Evolutionary conservation across 2,888 invertebrate species (phyloP).

Genomic region (Chloromyia formosa): DNA sequence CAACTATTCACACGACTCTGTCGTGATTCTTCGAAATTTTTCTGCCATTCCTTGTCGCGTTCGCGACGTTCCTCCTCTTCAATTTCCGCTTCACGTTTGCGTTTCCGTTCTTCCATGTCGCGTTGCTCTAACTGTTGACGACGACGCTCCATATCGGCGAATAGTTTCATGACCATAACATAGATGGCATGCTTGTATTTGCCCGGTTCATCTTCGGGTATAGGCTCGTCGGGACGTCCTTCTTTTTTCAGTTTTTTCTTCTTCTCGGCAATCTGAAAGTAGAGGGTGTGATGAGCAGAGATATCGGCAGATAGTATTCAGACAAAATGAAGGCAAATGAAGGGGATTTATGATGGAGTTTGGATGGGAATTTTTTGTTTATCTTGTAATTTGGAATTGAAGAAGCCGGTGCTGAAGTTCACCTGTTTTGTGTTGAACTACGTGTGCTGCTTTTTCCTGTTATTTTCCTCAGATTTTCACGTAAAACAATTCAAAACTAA

Average conservation of each 20-base stretch:
- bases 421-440: too few relatives aligned
- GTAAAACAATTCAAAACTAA: too few relatives aligned
- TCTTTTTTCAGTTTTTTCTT: conserved; percentile 94
- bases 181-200: conserved; percentile 93
- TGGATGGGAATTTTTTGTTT: too few relatives aligned
- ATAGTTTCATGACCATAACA: conserved; percentile 98
- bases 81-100: conserved; percentile 92
- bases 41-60: conserved; percentile 95
- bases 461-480: too few relatives aligned
- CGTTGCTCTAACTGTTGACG: conserved; percentile 85
- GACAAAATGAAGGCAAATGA: too few relatives aligned
- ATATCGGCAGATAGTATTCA: too few relatives aligned
- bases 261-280: conserved; percentile 85
- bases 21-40: conserved; percentile 97
- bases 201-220: conserved; percentile 87
- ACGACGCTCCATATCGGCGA: conserved; percentile 96
- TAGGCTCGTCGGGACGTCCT: conserved; percentile 75
- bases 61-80: conserved; percentile 91
- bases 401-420: too few relatives aligned
- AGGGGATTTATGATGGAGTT: too few relatives aligned
- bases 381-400: too few relatives aligned
- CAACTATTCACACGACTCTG: conserved; percentile 92
- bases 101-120: conserved; percentile 91
- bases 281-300: too few relatives aligned
- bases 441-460: too few relatives aligned